phyloP scores from a whole-genome alignment of 2,113 vertebrate species.

The Monopterus albus region DNA sequence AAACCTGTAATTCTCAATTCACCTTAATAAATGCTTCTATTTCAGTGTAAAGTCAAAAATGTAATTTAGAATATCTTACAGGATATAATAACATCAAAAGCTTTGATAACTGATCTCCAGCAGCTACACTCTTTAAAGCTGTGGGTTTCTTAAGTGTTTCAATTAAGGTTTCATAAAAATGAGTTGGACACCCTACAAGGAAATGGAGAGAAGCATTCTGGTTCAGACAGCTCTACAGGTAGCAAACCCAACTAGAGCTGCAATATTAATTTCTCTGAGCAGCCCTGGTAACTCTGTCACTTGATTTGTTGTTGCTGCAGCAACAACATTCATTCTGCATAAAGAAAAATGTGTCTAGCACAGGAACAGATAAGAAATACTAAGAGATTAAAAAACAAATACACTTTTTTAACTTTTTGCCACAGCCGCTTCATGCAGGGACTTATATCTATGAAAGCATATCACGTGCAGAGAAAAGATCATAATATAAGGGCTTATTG shows the following conservation, averaged over 20 bases:
- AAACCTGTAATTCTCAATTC: constrained; percentile 19
- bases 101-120: constrained; percentile 17
- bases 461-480: neutral
- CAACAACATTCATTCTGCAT: no score
- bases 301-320: no score
- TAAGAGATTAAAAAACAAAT: neutral
- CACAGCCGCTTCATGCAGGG: neutral
- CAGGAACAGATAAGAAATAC: neutral
- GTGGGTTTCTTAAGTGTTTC: constrained; percentile 3
- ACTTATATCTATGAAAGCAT: neutral
- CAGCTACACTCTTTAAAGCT: no score
- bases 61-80: constrained; percentile 25
- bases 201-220: neutral
- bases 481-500: no score
- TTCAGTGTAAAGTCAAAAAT: constrained; percentile 42
- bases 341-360: neutral
- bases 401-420: neutral
- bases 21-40: constrained; percentile 25
- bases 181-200: neutral
- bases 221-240: neutral
- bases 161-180: constrained; percentile 7
- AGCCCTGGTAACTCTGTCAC: no score
- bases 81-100: constrained; percentile 40
- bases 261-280: no score
- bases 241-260: no score